These are phyloP conservation scores for Microtus pennsylvanicus DNA, from an alignment of 2,113 vertebrate species.

Conservation along the genomic window DNA sequence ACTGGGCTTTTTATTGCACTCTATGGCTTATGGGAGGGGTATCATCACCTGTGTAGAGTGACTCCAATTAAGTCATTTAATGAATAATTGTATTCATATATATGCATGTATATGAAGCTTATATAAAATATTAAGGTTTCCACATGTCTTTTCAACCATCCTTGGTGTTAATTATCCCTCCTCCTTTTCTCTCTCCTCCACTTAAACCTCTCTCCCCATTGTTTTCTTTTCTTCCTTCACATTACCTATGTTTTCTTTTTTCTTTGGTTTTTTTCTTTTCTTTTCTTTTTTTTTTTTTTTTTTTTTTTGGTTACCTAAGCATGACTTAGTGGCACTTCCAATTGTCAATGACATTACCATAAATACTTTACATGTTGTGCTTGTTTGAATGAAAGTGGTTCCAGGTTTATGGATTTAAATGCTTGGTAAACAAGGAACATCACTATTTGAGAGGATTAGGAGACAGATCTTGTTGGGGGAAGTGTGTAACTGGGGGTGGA, in stretches of 20 bases:
- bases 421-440: neutral
- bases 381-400: neutral
- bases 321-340: neutral
- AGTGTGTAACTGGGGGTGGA: neutral
- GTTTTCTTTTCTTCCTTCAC: neutral
- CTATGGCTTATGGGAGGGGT: neutral
- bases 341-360: neutral
- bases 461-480: neutral
- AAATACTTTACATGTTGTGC: neutral
- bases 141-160: neutral
- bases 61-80: neutral
- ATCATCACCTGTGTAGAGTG: neutral
- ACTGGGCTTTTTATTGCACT: neutral
- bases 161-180: neutral
- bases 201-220: neutral
- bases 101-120: neutral
- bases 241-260: neutral
- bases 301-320: neutral
- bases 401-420: neutral
- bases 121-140: neutral
- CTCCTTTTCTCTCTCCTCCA: neutral
- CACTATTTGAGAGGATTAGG: neutral
- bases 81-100: neutral
- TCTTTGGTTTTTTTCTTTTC: no score
- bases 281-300: no score